Evolutionary conservation across 2,113 vertebrate genomes (phyloP).

Genomic region (Eulacestoma nigropectus): DNA sequence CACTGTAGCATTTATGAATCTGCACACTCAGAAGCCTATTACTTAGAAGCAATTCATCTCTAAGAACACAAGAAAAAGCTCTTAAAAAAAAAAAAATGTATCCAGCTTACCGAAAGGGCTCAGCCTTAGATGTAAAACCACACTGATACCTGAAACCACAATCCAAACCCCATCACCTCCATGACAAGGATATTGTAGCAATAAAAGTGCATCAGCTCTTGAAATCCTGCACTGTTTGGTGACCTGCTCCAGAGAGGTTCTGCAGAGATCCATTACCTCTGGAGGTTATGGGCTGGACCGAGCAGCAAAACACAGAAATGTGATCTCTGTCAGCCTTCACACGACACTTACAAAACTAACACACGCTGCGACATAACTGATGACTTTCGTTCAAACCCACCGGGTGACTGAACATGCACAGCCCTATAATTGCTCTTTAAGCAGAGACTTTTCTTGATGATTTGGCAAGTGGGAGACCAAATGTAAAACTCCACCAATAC

Average conservation of each 20-base stretch:
- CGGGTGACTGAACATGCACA: not conserved
- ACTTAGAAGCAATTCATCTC: not conserved
- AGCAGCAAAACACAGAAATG: slow-evolving; percentile 34
- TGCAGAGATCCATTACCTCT: slow-evolving; percentile 20
- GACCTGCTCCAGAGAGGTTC: slow-evolving; percentile 46
- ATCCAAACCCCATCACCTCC: not conserved
- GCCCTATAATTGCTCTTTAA: not conserved
- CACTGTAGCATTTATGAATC: not conserved
- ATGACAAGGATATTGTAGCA: slow-evolving; percentile 7
- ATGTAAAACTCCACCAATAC: not conserved
- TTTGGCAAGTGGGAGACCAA: not conserved
- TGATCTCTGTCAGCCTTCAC: slow-evolving; percentile 56
- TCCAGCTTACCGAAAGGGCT: not conserved
- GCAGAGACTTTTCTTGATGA: not conserved
- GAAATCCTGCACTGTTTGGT: slow-evolving; percentile 44
- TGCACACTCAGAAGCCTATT: not conserved
- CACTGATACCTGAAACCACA: slow-evolving; percentile 10
- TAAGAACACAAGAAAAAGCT: not conserved
- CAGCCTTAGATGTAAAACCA: not conserved
- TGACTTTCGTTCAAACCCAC: not conserved
- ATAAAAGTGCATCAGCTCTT: slow-evolving; percentile 45
- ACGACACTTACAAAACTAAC: slow-evolving; percentile 17
- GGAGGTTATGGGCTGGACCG: not conserved
- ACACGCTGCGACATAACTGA: not conserved
- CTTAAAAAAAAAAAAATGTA: not conserved